Evolutionary conservation across 2,888 invertebrate species (phyloP).

Genomic region (Rhingia campestris): DNA sequence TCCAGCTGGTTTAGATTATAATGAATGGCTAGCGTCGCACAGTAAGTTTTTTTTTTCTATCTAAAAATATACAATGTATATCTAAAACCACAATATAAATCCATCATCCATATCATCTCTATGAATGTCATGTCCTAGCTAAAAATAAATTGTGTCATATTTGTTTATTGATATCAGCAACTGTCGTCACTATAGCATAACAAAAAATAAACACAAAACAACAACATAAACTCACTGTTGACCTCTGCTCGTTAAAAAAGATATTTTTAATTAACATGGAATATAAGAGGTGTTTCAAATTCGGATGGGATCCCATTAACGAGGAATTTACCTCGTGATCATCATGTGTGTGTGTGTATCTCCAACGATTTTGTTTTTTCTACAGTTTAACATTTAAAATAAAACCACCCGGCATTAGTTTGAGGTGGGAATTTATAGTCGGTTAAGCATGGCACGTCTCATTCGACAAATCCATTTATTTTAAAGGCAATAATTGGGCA

Average conservation of each 20-base stretch:
- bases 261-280: constrained; percentile 26
- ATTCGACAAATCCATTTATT: constrained; percentile 19
- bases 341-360: no score
- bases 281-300: constrained; percentile 18
- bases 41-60: constrained; percentile 86
- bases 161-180: constrained; percentile 22
- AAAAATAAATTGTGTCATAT: constrained; percentile 18
- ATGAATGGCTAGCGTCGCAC: constrained; percentile 99
- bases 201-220: constrained; percentile 2
- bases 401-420: background rate
- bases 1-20: constrained; percentile 97
- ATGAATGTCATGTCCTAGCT: background rate
- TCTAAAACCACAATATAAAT: background rate
- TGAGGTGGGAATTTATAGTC: background rate
- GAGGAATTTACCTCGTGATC: constrained; percentile 11
- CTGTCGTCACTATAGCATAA: constrained; percentile 1
- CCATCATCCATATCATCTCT: background rate
- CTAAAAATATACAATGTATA: no score
- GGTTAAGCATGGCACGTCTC: background rate
- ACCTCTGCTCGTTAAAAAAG: constrained; percentile 25
- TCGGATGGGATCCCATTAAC: constrained; percentile 8
- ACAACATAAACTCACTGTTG: background rate
- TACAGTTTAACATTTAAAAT: background rate
- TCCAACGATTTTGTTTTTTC: constrained; percentile 4
- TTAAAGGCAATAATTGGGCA: constrained; percentile 26